A percentile compares a stretch with the other conserved stretches of the same genome.
Evolutionary conservation across 2,113 vertebrate species (phyloP).

Genomic region (Solenodon paradoxus): DNA sequence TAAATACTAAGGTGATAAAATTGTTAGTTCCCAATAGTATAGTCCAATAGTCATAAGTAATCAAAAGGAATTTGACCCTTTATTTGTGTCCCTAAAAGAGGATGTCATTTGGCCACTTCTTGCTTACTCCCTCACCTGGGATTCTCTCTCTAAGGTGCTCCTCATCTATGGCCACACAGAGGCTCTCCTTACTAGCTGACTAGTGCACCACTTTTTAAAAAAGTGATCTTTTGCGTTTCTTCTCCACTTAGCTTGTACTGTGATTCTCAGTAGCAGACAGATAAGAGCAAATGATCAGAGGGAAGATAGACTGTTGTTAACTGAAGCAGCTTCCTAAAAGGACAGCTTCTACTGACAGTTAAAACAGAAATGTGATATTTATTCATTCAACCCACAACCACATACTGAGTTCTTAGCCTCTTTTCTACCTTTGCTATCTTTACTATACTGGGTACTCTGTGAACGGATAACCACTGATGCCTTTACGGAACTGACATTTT

Average conservation of each 20-base stretch:
- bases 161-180: rapidly evolving
- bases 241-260: not conserved
- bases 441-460: not conserved
- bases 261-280: not conserved
- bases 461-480: not conserved
- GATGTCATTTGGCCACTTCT: not conserved
- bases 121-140: not conserved
- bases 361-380: no score
- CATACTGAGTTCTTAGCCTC: not conserved
- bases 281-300: not conserved
- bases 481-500: not conserved
- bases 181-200: not conserved
- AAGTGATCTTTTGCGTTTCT: not conserved
- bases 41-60: not conserved
- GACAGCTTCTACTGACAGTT: not conserved
- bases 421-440: no score
- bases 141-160: not conserved
- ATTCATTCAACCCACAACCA: no score
- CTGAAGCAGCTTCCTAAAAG: not conserved
- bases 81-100: not conserved
- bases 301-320: not conserved
- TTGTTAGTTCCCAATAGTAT: not conserved
- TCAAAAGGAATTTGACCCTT: not conserved
- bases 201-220: not conserved
- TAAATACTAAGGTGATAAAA: not conserved